Conservation (phyloP, 1,140 invertebrate genomes). For the Brachionus plicatilis region DNA sequence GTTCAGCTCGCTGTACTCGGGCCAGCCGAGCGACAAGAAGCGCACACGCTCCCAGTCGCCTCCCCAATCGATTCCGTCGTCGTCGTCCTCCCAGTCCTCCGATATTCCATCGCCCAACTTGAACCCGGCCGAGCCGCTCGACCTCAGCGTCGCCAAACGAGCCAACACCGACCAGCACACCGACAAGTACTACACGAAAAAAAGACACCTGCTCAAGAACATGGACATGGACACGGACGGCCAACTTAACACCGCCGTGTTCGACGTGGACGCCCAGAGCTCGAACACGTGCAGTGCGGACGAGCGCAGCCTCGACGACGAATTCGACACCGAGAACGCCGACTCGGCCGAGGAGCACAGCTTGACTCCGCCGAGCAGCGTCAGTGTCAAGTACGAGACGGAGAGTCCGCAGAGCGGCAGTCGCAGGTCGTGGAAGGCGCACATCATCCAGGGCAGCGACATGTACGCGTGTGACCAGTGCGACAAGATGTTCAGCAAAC, state of each 20-base stretch:
- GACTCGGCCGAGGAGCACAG: not conserved
- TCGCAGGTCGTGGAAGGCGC: constrained; percentile 30
- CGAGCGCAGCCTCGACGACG: not conserved
- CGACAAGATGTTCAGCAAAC: constrained; percentile 97
- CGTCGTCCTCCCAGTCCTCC: not conserved
- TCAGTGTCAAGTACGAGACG: not conserved
- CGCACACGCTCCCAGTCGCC: not conserved
- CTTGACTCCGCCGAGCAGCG: constrained; percentile 1
- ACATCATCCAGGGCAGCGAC: constrained; percentile 32
- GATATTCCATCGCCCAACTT: not conserved
- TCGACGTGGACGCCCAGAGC: not conserved
- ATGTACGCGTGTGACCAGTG: constrained; percentile 79
- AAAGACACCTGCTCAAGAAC: not conserved
- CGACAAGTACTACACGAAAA: not conserved
- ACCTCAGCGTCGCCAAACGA: not conserved
- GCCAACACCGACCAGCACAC: not conserved
- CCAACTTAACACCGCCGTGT: not conserved
- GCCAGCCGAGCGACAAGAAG: not conserved
- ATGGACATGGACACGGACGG: not conserved
- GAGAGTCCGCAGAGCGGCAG: not conserved
- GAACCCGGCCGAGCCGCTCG: not conserved
- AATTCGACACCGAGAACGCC: not conserved
- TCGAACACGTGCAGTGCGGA: constrained; percentile 28
- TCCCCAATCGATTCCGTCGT: not conserved
- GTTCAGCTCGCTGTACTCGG: not conserved